Evolutionary conservation across 2,888 invertebrate genomes (phyloP).

Genomic region (Catocala sponsa): DNA sequence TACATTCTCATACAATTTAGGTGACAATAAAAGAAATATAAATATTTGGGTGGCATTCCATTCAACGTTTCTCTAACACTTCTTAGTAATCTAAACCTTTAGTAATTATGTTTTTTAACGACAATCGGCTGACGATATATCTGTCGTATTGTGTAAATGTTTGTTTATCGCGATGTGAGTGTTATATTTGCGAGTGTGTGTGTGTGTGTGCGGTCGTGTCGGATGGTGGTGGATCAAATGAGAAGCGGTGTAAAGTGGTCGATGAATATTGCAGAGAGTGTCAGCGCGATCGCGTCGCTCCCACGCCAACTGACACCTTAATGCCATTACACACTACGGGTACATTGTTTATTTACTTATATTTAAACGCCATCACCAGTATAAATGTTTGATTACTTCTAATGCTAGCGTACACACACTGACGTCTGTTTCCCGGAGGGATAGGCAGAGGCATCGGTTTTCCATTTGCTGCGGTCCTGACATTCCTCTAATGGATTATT

Average conservation of each 20-base stretch:
- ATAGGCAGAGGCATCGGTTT: no score
- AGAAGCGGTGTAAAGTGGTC: conserved; percentile 72
- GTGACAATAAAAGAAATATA: no score
- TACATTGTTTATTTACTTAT: conserved; percentile 9
- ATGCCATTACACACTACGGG: conserved; percentile 35
- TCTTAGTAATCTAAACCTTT: no score
- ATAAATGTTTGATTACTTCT: conserved; percentile 12
- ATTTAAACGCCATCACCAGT: conserved; percentile 11
- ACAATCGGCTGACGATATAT: no score
- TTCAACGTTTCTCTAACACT: not conserved
- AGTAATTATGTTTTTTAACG: no score
- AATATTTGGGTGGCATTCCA: no score
- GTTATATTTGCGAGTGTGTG: conserved; percentile 17
- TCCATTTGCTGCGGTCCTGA: no score
- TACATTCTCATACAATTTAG: no score
- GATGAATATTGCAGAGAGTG: conserved; percentile 81
- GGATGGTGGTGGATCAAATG: conserved; percentile 49
- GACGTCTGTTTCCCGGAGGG: no score
- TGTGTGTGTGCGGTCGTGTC: conserved; percentile 53
- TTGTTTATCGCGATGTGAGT: conserved; percentile 20
- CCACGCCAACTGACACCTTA: conserved; percentile 45
- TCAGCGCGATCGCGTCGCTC: conserved; percentile 55
- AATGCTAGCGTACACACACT: not conserved
- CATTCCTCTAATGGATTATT: no score
- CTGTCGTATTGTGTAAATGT: not conserved